A percentile compares a stretch with the other conserved stretches of the same genome.
phyloP scores from a whole-genome alignment of 1,140 invertebrate species.

The Elysia chlorotica region DNA sequence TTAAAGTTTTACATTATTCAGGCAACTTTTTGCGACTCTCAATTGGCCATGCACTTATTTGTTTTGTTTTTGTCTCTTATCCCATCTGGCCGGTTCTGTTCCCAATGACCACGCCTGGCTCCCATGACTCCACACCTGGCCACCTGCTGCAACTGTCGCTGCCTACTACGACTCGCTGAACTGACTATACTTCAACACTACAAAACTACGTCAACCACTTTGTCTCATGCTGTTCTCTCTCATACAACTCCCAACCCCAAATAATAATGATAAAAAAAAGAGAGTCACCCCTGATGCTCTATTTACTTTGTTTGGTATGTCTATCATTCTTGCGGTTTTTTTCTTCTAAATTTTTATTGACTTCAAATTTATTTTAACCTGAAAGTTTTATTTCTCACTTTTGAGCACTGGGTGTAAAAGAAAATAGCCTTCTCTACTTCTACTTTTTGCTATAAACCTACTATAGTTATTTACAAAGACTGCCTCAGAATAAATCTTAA shows the following conservation, averaged over 20 bases:
- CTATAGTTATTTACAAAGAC: too few species aligned
- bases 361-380: too few species aligned
- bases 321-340: too few species aligned
- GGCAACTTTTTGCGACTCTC: too few species aligned
- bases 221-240: constrained; percentile 17
- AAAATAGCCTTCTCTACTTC: too few species aligned
- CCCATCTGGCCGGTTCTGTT: constrained; percentile 18
- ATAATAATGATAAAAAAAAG: constrained; percentile 69
- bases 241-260: too few species aligned
- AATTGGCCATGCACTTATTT: background rate
- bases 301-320: constrained; percentile 99
- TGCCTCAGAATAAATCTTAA: too few species aligned
- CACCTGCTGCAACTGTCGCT: constrained; percentile 51
- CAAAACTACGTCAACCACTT: constrained; percentile 19
- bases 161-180: constrained; percentile 19
- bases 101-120: constrained; percentile 3
- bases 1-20: too few species aligned
- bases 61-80: constrained; percentile 15
- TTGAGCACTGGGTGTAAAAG: too few species aligned
- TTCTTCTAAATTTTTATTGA: too few species aligned
- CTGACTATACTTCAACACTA: constrained; percentile 1
- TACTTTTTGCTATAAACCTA: too few species aligned
- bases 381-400: too few species aligned
- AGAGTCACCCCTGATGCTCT: constrained; percentile 99
- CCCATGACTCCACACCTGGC: background rate